Evolutionary conservation across 2,797 vertebrate genomes (phyloP).

Genomic region (Amblyraja radiata): DNA sequence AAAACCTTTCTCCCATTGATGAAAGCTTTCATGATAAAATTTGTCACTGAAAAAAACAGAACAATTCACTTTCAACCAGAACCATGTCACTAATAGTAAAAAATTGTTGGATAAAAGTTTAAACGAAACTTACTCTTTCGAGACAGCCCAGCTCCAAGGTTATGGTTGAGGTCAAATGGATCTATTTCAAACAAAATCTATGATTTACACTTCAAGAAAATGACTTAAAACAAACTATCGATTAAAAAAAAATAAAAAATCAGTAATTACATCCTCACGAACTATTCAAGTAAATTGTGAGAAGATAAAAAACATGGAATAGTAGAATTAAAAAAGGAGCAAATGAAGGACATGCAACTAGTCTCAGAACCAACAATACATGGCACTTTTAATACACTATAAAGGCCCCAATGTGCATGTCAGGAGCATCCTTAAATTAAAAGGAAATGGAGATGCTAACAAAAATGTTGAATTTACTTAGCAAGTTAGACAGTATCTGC

Average conservation of each 20-base stretch:
- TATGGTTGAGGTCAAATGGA: slow-evolving; percentile 92
- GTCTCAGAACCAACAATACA: too few relatives aligned
- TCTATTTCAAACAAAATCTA: slow-evolving; percentile 57
- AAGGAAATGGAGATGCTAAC: too few relatives aligned
- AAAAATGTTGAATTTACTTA: too few relatives aligned
- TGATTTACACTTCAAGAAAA: slow-evolving; percentile 7
- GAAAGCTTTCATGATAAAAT: slow-evolving; percentile 98
- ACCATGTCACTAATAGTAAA: not conserved
- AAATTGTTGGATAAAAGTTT: not conserved
- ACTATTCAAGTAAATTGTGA: not conserved
- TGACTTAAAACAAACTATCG: not conserved
- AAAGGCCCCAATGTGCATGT: too few relatives aligned
- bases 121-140: slow-evolving; percentile 75
- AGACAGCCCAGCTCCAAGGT: slow-evolving; percentile 87
- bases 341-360: not conserved
- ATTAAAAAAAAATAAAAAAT: not conserved
- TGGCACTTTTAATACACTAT: too few relatives aligned
- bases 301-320: not conserved
- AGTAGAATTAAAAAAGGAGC: not conserved
- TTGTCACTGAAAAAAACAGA: slow-evolving; percentile 70
- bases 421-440: too few relatives aligned
- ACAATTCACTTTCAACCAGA: not conserved
- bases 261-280: not conserved
- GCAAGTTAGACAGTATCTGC: too few relatives aligned
- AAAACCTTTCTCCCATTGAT: slow-evolving; percentile 87